Conservation (phyloP, 1,140 invertebrate species). For the Rhizoglyphus robini region DNA sequence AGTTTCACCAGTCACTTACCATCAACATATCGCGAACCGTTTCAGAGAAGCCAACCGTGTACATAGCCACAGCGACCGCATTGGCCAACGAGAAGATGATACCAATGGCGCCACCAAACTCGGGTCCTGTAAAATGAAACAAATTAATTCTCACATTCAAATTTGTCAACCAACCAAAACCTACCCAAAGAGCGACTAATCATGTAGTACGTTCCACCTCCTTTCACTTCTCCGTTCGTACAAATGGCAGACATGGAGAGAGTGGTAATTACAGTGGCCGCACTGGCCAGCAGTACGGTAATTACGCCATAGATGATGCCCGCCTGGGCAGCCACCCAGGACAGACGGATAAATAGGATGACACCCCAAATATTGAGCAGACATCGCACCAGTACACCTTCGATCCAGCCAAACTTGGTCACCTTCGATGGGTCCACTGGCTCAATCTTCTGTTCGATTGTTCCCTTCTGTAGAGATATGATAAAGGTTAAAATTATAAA, state of each 20-base stretch:
- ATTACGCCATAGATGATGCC: constrained; percentile 35
- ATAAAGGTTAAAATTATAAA: not conserved
- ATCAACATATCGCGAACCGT: constrained; percentile 45
- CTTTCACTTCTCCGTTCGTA: constrained; percentile 97
- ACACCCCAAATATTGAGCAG: constrained; percentile 47
- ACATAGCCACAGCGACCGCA: constrained; percentile 90
- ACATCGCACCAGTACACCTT: constrained; percentile 40
- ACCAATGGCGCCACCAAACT: constrained; percentile 80
- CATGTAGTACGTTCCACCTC: constrained; percentile 93
- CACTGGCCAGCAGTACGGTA: constrained; percentile 63
- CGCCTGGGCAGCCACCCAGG: constrained; percentile 40
- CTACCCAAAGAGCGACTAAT: constrained; percentile 88
- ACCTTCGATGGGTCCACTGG: not conserved
- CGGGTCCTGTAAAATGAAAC: too few species aligned
- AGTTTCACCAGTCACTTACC: not conserved
- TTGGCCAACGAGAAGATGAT: constrained; percentile 86
- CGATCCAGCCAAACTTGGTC: constrained; percentile 41
- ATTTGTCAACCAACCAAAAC: not conserved
- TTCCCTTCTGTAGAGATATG: not conserved
- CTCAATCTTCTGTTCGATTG: not conserved
- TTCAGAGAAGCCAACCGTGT: constrained; percentile 94
- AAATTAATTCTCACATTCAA: not conserved
- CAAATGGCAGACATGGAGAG: constrained; percentile 92
- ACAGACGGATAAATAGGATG: constrained; percentile 45
- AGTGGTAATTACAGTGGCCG: constrained; percentile 85